Evolutionary conservation across 2,113 vertebrate genomes (phyloP).

Genomic region (Hippolais icterina): DNA sequence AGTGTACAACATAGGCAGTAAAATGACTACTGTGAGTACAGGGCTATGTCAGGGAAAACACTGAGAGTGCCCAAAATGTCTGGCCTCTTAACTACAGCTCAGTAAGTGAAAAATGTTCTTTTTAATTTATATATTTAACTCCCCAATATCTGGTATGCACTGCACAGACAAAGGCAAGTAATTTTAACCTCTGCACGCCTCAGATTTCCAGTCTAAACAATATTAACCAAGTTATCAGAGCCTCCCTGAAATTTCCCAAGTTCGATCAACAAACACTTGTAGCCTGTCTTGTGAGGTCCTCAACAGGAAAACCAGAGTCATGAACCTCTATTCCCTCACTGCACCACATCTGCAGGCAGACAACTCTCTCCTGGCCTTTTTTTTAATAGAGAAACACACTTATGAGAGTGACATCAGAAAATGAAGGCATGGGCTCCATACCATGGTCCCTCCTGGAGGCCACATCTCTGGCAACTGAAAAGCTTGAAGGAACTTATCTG

Average conservation of each 20-base stretch:
- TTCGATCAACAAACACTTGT: neutral
- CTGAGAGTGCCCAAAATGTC: neutral
- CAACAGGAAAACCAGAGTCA: neutral
- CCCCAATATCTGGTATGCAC: neutral
- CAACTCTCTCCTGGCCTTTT: neutral
- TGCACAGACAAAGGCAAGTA: neutral
- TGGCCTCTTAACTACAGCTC: neutral
- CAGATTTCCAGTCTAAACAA: neutral
- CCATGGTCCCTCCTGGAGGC: neutral
- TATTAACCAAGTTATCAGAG: neutral
- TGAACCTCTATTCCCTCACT: neutral
- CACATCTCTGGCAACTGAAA: neutral
- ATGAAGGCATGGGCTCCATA: neutral
- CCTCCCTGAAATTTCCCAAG: neutral
- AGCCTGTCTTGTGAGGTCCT: neutral
- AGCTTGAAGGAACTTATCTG: neutral
- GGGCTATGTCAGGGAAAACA: neutral
- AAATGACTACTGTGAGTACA: rapidly evolving
- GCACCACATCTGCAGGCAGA: neutral
- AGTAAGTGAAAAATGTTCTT: neutral
- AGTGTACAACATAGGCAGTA: rapidly evolving
- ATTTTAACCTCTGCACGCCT: neutral
- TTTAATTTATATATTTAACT: neutral
- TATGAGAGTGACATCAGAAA: neutral
- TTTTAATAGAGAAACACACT: neutral